Evolutionary conservation across 2,797 vertebrate genomes (phyloP), one percentile per base, ranked within the genome.

Genomic region (Sebastes kiyomatsui): DNA sequence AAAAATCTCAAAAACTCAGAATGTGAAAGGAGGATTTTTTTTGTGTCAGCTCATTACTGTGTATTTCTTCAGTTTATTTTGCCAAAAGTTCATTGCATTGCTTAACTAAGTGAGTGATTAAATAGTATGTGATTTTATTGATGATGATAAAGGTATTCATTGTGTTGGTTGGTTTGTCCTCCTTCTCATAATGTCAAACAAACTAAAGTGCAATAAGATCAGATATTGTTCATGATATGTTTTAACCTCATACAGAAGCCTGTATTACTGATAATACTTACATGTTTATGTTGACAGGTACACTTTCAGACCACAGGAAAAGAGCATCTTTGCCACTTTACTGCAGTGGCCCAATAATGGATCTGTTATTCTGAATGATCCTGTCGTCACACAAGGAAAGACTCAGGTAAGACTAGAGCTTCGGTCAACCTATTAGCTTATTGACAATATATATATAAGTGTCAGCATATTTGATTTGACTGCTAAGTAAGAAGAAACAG

Each of bases 321-420:
- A 94, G n/a, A 56, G 82, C 11, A 74, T 99, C 49, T 98, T 96
- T 68, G 97, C 97, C 2, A 56, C 97, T 71, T 96, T 99, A 64
- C 90, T 99, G 55, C 89, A 94, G 13, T 99, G 98, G 98, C 97
- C 98, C 0, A 27, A 58, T 6, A 89, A 93, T 9, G 96, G 96
- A 78, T 83, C 56, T 7, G 85, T 99, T 76, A 58, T 94, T 77
- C 96, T 99, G 61, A 91, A 75, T 16, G 96, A 97, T 49, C 98
- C 98, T 9, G 67, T 22, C 56, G 92, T 90, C 8, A 92, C 82
- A 25, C 12, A 59, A 61, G 95, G 89, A 85, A 67, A 87, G 67
- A 97, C 97, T 79, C 73, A 95, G 97, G 97, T 98, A 92, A 94
- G 91, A 84, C 8, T 1, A 58, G 10, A 68, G 16, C 22, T 46